Evolutionary conservation across 2,888 invertebrate genomes (phyloP), one percentile per base, ranked within the genome.

Genomic region (Polymixis lichenea): DNA sequence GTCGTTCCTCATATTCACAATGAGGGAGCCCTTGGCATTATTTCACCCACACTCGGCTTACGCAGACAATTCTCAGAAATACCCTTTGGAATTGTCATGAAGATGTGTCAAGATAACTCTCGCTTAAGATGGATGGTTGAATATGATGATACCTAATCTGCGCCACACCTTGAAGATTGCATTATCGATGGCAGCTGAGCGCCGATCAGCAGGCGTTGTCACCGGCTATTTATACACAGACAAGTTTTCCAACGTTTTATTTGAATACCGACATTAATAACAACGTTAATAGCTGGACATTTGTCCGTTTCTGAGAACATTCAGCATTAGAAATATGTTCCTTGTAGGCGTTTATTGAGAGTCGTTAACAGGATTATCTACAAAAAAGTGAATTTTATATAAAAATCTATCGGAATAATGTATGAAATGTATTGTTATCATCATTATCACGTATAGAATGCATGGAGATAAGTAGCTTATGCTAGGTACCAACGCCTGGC

Each of bases 151-250:
- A 87, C 70, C 74, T 87, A 85, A 87, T 87, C 83, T 80, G 58
- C 38, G 83, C 78, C 87, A 80, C 91, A 85, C 92, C 92, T 91
- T 89, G 86, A 72, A 89, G 90, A 90, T 91, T 89, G 88, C 83
- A 88, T 80, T 90, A 88, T 89, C 85, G 89, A 88, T 85, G 87
- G 84, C 87, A 87, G 88, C 87, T 88, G 88, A 90, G 87, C 82
- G 76, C 75, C 75, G 43, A 78, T 75, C 75, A 75, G 78, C 72
- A 82, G 73, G 76, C 83, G 75, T 85, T 86, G 86, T 90, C 89
- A 90, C 75, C 78, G 79, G 81, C 84, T 93, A 92, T 93, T 91
- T 91, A 91, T 91, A 92, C 77, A 86, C 83, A 83, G 80, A 89
- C 90, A 88, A 88, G 87, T 90, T 90, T 89, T 88, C 77, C 80